These are phyloP conservation scores for Byasa hedistus DNA, from an alignment of 2,888 invertebrate species.

Conservation along the genomic window DNA sequence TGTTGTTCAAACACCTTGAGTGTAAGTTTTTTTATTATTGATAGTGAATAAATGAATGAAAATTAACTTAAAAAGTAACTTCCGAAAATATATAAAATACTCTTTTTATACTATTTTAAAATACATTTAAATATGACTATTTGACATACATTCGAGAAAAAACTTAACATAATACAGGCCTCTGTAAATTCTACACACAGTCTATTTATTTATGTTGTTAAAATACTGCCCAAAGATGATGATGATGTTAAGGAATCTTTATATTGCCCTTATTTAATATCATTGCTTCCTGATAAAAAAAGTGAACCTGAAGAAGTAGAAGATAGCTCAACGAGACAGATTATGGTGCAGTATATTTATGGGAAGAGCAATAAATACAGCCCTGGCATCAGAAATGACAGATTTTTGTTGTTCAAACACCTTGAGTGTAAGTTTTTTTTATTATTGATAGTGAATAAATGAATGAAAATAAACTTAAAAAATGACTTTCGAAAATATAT, in stretches of 20 bases:
- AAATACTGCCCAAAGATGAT: conserved; percentile 65
- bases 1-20: conserved; percentile 88
- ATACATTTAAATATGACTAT: conserved; percentile 76
- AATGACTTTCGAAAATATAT: no score
- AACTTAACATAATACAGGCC: conserved; percentile 87
- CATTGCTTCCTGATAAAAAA: conserved; percentile 71
- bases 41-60: no score
- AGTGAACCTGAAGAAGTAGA: conserved; percentile 62
- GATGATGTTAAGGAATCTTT: conserved; percentile 57
- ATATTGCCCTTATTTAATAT: conserved; percentile 83
- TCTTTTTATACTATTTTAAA: no score
- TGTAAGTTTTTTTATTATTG: conserved; percentile 75
- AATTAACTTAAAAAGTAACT: no score
- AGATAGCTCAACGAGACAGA: conserved; percentile 83
- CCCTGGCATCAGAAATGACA: conserved; percentile 79
- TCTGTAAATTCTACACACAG: conserved; percentile 85
- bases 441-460: no score
- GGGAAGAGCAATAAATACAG: conserved; percentile 78
- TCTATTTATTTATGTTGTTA: conserved; percentile 84
- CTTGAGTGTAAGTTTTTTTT: conserved; percentile 84
- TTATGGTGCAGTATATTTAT: conserved; percentile 89
- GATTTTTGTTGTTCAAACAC: conserved; percentile 87
- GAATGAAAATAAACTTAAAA: no score
- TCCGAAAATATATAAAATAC: no score
- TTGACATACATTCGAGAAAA: conserved; percentile 82